These are phyloP conservation scores for Corythornis cristatus DNA, from an alignment of 2,113 vertebrate genomes.

Conservation along the genomic window DNA sequence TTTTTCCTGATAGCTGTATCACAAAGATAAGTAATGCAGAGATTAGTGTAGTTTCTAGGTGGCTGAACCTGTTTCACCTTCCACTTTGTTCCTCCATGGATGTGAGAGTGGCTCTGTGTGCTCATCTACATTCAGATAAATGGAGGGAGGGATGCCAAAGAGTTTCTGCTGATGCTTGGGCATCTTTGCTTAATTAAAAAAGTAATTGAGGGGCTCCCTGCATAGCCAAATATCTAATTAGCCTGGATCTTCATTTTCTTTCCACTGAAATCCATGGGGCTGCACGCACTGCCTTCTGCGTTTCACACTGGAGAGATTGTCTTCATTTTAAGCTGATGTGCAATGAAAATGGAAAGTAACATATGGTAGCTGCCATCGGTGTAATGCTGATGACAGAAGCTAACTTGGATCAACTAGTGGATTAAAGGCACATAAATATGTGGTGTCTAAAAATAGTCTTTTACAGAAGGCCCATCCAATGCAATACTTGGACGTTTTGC, in stretches of 20 bases:
- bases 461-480: conserved; percentile 1
- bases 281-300: neutral
- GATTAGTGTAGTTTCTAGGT: neutral
- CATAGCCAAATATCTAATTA: neutral
- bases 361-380: conserved; percentile 50
- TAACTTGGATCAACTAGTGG: conserved; percentile 43
- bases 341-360: conserved; percentile 56
- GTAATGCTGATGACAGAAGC: conserved; percentile 47
- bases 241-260: neutral
- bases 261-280: neutral
- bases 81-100: neutral
- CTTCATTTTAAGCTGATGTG: conserved; percentile 18
- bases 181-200: conserved; percentile 11
- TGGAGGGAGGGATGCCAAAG: neutral
- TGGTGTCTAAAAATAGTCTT: conserved; percentile 44
- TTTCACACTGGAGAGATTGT: neutral
- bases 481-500: neutral
- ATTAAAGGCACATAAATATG: conserved; percentile 59
- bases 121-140: neutral
- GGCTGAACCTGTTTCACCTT: neutral
- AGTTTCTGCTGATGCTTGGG: neutral
- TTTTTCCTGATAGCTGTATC: neutral
- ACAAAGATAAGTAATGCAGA: conserved; percentile 32
- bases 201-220: neutral
- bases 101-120: neutral